Evolutionary conservation across 2,797 vertebrate species (phyloP), one percentile per base, ranked within the genome.

Genomic region (Typhlichthys eigenmanni): DNA sequence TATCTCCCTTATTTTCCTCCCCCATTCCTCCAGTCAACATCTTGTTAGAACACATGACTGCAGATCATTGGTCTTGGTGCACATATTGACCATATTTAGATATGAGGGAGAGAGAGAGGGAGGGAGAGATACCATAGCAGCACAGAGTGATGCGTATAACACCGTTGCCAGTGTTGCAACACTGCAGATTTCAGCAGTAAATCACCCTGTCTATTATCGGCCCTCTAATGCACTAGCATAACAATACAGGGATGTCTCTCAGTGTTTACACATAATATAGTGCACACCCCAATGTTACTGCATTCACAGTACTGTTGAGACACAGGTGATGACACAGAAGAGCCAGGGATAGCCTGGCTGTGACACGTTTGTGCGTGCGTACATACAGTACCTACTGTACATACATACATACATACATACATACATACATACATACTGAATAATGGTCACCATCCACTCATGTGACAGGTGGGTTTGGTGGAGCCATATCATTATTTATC

Each of bases 51-150:
- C 78, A 85, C 83, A 83, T 86, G 81, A 80, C 82, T 80, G 1
- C 69, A 66, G 81, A 72, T 87, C 81, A 83, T 76, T 64, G 54
- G 64, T 73, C 81, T 78, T 69, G 62, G 61, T 64, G 77, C 76
- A 60, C 79, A 71, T 70, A 69, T 83, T 90, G 80, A 80, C 86
- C 88, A 85, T 87, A 89, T 90, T 90, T 89, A 88, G 86, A 85
- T 54, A 65, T 68, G 53, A 43, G 60, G 47, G 14, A 38, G 50
- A n/a, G 34, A 58, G 6, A 32, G 13, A 11, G 51, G 58, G 17
- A 14, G 1, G 54, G 59, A 17, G 16, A 1, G 29, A 71, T 52
- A 55, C 16, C 52, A 38, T n/a, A 45, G 61, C 45, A 7, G 2
- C 7, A 4, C 3, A 11, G 38, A 46, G 17, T 4, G 32, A 24